Conservation (phyloP, 92 coral and sea anemone genomes). For the Epizoanthus rinbou region DNA sequence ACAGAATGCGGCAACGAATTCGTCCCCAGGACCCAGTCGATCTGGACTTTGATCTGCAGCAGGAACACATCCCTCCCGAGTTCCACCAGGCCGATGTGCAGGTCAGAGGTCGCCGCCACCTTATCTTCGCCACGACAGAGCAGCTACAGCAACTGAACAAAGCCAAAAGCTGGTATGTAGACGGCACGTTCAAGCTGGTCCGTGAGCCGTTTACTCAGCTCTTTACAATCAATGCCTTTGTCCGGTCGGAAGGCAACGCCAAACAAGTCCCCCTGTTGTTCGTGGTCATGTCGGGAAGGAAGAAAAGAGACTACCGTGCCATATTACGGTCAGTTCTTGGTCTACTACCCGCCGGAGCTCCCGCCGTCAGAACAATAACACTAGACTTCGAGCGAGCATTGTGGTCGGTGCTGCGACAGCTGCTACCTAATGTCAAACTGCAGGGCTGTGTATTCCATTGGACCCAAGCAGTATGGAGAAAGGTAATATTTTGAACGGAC, state of each 20-base stretch:
- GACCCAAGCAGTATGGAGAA: slow-evolving; percentile 6
- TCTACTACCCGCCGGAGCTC: neutral
- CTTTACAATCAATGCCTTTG: slow-evolving; percentile 37
- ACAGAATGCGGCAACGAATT: slow-evolving; percentile 21
- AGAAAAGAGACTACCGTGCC: slow-evolving; percentile 27
- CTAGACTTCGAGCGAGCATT: slow-evolving; percentile 32
- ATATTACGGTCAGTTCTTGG: neutral
- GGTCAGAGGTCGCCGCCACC: slow-evolving; percentile 33
- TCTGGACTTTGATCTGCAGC: slow-evolving; percentile 27
- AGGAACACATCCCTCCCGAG: slow-evolving; percentile 34
- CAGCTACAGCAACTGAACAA: slow-evolving; percentile 29
- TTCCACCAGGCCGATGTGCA: slow-evolving; percentile 30
- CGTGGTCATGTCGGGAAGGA: slow-evolving; percentile 41
- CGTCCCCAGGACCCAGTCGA: slow-evolving; percentile 35
- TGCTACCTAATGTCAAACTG: neutral
- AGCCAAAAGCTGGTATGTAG: slow-evolving; percentile 44
- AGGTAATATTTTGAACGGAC: no score
- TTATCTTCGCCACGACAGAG: slow-evolving; percentile 35
- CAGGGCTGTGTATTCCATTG: slow-evolving; percentile 20
- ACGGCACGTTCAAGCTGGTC: slow-evolving; percentile 42
- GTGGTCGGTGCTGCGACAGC: neutral
- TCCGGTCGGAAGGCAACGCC: slow-evolving; percentile 18
- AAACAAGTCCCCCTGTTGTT: slow-evolving; percentile 41
- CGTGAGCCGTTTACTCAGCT: slow-evolving; percentile 33
- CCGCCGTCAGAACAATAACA: slow-evolving; percentile 6